phyloP scores from a whole-genome alignment of 2,113 vertebrate genomes.

The Nymphicus hollandicus region DNA sequence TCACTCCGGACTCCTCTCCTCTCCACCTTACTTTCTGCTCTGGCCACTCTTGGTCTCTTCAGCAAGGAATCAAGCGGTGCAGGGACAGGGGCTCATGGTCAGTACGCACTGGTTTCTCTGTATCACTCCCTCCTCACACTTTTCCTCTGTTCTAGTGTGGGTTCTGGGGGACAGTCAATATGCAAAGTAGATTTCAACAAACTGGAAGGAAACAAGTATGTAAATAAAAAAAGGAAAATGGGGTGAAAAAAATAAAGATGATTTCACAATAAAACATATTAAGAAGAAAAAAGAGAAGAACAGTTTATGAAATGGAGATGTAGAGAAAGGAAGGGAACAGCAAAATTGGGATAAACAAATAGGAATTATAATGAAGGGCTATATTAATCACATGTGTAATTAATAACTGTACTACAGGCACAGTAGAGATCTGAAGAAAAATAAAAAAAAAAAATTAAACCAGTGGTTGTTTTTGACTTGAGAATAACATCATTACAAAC shows the following conservation, averaged over 20 bases:
- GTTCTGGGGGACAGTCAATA: neutral
- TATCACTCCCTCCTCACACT: neutral
- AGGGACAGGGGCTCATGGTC: too few species aligned
- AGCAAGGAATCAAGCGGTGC: fast-evolving
- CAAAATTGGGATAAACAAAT: neutral
- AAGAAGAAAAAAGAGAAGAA: neutral
- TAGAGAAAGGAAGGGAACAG: neutral
- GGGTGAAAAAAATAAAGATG: neutral
- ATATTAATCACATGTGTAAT: neutral
- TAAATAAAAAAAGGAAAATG: neutral
- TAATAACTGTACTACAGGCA: neutral
- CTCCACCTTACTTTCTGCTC: fast-evolving
- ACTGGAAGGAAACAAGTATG: neutral
- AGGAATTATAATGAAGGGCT: neutral
- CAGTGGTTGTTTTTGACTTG: neutral
- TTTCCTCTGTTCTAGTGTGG: neutral
- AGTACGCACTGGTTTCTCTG: fast-evolving
- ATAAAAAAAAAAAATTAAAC: neutral
- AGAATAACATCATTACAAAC: neutral
- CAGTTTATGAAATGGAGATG: neutral
- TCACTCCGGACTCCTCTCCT: neutral
- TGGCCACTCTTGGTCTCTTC: fast-evolving
- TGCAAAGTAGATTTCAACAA: neutral
- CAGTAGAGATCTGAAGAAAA: neutral
- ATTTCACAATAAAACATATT: neutral